These are phyloP conservation scores for Megaceryle maxima DNA, from an alignment of 2,113 vertebrate genomes.

Conservation along the genomic window DNA sequence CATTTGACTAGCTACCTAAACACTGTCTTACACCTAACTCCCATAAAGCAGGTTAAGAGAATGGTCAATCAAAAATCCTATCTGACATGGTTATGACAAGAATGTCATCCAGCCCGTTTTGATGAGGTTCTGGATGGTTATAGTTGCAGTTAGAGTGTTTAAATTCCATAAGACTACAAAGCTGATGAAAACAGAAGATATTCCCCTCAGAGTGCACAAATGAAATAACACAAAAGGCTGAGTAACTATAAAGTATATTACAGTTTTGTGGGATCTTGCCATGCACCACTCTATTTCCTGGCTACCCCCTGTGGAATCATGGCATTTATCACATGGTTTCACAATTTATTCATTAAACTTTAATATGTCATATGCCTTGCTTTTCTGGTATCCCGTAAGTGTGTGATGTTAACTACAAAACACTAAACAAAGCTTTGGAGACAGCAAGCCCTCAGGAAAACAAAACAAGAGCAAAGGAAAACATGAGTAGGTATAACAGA, in stretches of 20 bases:
- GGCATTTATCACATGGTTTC: not conserved
- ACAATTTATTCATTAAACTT: slow-evolving; percentile 28
- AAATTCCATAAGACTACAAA: not conserved
- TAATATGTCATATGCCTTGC: not conserved
- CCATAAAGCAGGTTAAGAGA: not conserved
- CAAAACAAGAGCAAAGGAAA: not conserved
- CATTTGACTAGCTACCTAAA: not conserved
- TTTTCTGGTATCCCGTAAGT: not conserved
- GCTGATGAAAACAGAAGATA: not conserved
- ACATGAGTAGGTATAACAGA: not conserved
- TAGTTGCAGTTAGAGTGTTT: not conserved
- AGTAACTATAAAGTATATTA: not conserved
- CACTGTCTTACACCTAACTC: not conserved
- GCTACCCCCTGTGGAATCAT: not conserved
- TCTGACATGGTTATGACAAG: not conserved
- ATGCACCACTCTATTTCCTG: not conserved
- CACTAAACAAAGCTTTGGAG: not conserved
- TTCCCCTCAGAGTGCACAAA: not conserved
- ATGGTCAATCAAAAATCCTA: not conserved
- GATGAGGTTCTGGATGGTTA: not conserved
- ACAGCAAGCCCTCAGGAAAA: not conserved
- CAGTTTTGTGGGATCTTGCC: not conserved
- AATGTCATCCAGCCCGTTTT: not conserved
- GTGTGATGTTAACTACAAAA: slow-evolving; percentile 13
- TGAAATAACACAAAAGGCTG: not conserved